Conservation (phyloP, 2,797 vertebrate species). For the Sebastes elongatus region DNA sequence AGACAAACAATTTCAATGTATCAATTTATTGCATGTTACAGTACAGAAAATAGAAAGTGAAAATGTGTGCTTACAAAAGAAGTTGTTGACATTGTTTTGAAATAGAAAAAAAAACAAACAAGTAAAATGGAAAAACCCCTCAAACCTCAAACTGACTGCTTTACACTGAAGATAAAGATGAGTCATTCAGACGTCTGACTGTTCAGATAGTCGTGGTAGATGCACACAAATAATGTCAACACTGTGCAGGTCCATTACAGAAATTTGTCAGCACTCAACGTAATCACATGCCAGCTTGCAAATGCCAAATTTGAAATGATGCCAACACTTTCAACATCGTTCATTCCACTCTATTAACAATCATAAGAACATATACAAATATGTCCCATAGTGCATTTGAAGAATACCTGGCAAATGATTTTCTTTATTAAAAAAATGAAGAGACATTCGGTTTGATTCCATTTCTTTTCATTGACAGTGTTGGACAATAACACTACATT, state of each 20-base stretch:
- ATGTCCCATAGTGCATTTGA: constrained; percentile 25
- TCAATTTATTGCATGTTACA: constrained; percentile 95
- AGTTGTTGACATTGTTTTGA: constrained; percentile 57
- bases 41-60: constrained; percentile 93
- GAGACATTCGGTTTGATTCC: constrained; percentile 64
- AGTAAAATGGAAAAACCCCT: constrained; percentile 51
- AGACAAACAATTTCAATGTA: constrained; percentile 77
- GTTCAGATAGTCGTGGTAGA: constrained; percentile 2
- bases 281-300: constrained; percentile 36
- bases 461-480: constrained; percentile 19
- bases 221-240: constrained; percentile 41
- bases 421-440: background rate
- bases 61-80: constrained; percentile 83
- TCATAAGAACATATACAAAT: constrained; percentile 25
- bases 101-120: constrained; percentile 66
- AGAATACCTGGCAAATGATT: constrained; percentile 17
- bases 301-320: constrained; percentile 29
- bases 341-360: constrained; percentile 25
- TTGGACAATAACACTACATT: constrained; percentile 9
- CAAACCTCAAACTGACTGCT: constrained; percentile 17
- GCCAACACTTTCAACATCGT: constrained; percentile 6
- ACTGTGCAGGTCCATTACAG: constrained; percentile 48
- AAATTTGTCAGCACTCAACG: constrained; percentile 6
- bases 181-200: constrained; percentile 54
- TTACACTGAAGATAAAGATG: constrained; percentile 37